Evolutionary conservation across 1,140 invertebrate species (phyloP).

Genomic region (Homalodisca vitripennis): DNA sequence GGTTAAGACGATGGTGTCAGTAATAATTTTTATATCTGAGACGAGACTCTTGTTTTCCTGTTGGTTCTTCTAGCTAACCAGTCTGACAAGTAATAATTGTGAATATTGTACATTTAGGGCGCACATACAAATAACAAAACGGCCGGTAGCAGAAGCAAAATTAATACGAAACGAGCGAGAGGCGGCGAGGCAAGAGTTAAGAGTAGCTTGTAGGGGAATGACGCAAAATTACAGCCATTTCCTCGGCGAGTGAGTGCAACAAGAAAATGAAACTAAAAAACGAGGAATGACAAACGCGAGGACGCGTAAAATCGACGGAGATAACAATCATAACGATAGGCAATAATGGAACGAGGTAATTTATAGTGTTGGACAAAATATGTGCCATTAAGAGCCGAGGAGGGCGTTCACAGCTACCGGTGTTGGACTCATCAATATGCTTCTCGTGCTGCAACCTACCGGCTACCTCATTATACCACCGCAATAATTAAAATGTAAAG

Average conservation of each 20-base stretch:
- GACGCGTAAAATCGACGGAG: constrained; percentile 12
- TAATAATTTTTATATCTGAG: too few species aligned
- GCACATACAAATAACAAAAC: too few species aligned
- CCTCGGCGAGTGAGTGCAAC: too few species aligned
- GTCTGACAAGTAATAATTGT: too few species aligned
- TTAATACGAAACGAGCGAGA: too few species aligned
- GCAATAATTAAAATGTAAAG: constrained; percentile 26
- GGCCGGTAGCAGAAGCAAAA: too few species aligned
- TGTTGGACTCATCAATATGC: constrained; percentile 22
- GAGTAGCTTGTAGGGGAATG: too few species aligned
- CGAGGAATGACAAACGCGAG: constrained; percentile 7
- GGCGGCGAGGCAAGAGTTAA: too few species aligned
- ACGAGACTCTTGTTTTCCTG: too few species aligned
- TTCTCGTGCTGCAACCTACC: background rate
- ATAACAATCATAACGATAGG: constrained; percentile 11
- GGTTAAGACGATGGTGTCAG: too few species aligned
- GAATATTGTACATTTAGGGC: too few species aligned
- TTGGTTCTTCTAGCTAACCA: too few species aligned
- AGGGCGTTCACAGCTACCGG: constrained; percentile 4
- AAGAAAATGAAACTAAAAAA: constrained; percentile 4
- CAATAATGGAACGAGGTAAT: constrained; percentile 19
- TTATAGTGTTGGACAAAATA: constrained; percentile 23
- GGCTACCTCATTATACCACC: constrained; percentile 15
- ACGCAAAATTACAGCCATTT: constrained; percentile 11
- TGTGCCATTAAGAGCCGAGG: constrained; percentile 19